Evolutionary conservation across 1,140 invertebrate species (phyloP).

Genomic region (Argopecten irradians): DNA sequence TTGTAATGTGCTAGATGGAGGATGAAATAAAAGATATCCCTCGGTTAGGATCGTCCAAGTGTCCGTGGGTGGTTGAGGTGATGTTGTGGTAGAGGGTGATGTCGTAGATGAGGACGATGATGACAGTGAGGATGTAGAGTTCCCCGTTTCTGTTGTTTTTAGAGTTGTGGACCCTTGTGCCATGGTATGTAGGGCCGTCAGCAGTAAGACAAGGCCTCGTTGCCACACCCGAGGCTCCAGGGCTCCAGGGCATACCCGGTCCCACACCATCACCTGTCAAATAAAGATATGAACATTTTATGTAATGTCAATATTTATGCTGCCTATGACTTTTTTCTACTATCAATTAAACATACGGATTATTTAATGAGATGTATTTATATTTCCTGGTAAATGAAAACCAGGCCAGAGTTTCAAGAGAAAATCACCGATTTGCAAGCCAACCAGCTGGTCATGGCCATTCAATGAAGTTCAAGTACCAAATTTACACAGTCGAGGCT

Average conservation of each 20-base stretch:
- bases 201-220: neutral
- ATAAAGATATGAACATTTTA: no score
- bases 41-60: slow-evolving; percentile 36
- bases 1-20: slow-evolving; percentile 23
- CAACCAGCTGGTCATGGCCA: no score
- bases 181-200: neutral
- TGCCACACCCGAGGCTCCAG: neutral
- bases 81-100: slow-evolving; percentile 4
- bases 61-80: neutral
- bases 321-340: no score
- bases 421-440: no score
- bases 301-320: no score
- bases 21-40: slow-evolving; percentile 39
- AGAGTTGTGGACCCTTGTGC: slow-evolving; percentile 12
- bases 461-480: no score
- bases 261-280: neutral
- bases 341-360: no score
- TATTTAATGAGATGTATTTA: no score
- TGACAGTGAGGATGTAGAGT: slow-evolving; percentile 22
- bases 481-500: no score
- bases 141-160: neutral
- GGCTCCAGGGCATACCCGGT: neutral
- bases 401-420: no score
- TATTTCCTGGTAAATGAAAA: no score
- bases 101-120: neutral